Evolutionary conservation across 2,888 invertebrate genomes (phyloP).

Genomic region (Lathronympha strigana): DNA sequence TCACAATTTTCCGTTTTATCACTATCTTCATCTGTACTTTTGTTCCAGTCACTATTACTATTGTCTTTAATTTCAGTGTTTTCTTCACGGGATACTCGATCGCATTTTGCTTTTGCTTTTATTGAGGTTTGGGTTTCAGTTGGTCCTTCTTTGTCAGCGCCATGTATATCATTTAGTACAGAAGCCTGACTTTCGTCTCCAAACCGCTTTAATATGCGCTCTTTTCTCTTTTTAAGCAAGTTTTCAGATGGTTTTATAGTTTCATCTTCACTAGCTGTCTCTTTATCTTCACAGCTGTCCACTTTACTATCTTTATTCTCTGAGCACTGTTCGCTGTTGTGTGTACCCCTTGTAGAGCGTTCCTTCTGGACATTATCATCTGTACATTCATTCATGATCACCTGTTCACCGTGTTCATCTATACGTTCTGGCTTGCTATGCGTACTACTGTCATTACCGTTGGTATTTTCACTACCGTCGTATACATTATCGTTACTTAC

Average conservation of each 20-base stretch:
- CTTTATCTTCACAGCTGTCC: not conserved
- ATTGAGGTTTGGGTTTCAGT: too few relatives aligned
- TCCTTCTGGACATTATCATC: too few relatives aligned
- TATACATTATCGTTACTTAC: not conserved
- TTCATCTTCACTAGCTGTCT: not conserved
- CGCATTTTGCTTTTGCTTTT: too few relatives aligned
- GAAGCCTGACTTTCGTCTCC: not conserved
- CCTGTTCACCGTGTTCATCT: too few relatives aligned
- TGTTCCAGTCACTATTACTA: too few relatives aligned
- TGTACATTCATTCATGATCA: too few relatives aligned
- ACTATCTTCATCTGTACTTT: too few relatives aligned
- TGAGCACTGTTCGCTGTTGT: not conserved
- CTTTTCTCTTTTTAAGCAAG: not conserved
- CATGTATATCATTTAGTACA: not conserved
- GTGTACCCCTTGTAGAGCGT: not conserved
- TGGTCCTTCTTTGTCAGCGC: too few relatives aligned
- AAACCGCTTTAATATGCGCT: not conserved
- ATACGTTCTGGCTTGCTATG: not conserved
- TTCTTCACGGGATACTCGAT: too few relatives aligned
- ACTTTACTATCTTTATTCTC: not conserved
- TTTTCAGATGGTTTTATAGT: slow-evolving; percentile 2
- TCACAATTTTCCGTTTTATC: too few relatives aligned
- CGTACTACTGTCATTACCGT: not conserved
- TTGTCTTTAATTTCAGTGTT: not conserved
- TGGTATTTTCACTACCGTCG: not conserved